Percentiles rank a stretch among this genome's conserved stretches.
These are phyloP conservation scores for Menidia menidia DNA, from an alignment of 2,797 vertebrate genomes.

Conservation along the genomic window DNA sequence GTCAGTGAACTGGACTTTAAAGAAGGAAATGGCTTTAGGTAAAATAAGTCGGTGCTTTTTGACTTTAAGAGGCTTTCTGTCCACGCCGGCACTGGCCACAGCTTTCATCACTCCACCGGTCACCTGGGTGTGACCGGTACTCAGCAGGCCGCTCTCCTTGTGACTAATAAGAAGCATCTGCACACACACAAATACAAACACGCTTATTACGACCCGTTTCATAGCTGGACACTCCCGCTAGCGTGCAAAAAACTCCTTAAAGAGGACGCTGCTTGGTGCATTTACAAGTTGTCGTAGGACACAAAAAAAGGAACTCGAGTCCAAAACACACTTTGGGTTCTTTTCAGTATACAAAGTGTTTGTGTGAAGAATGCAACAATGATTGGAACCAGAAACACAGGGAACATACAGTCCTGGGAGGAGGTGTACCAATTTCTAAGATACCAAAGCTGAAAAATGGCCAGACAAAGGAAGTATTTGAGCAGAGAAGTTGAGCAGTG, in stretches of 20 bases:
- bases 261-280: neutral
- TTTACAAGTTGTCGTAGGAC: neutral
- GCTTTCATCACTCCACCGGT: conserved; percentile 47
- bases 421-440: neutral
- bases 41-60: neutral
- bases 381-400: neutral
- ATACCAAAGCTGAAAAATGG: neutral
- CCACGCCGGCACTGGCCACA: conserved; percentile 59
- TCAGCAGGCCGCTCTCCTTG: conserved; percentile 39
- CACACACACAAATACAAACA: conserved; percentile 17
- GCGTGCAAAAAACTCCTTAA: neutral
- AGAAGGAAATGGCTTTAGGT: too few relatives aligned
- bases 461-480: neutral
- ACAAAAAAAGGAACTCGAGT: neutral
- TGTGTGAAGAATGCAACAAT: neutral
- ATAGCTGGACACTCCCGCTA: neutral
- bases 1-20: too few relatives aligned
- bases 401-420: neutral
- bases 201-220: neutral
- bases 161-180: conserved; percentile 53
- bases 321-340: neutral
- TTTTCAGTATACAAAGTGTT: neutral
- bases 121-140: conserved; percentile 35
- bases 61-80: conserved; percentile 3
- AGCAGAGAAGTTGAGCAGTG: too few relatives aligned